These are phyloP conservation scores for Syrrhaptes paradoxus DNA, from an alignment of 2,113 vertebrate species.

Conservation along the genomic window DNA sequence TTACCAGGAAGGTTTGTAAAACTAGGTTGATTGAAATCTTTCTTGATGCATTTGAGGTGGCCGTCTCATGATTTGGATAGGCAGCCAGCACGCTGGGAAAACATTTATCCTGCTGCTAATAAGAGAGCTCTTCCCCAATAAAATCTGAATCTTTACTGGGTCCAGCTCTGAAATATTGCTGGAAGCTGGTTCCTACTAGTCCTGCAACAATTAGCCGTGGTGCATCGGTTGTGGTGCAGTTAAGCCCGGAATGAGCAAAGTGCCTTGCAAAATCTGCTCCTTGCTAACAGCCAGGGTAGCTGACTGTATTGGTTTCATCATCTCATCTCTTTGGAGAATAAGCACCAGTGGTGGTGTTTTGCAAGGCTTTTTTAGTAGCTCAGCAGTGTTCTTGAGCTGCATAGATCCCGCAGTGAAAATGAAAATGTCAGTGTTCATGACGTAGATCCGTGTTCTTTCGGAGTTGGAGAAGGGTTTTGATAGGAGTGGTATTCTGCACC, in stretches of 20 bases:
- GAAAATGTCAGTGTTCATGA: fast-evolving
- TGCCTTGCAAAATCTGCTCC: background rate
- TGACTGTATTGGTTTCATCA: background rate
- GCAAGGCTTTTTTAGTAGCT: background rate
- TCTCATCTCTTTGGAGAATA: background rate
- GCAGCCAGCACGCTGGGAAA: background rate
- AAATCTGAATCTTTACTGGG: background rate
- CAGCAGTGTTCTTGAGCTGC: background rate
- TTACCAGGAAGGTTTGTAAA: background rate
- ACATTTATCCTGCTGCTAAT: background rate
- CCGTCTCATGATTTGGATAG: background rate
- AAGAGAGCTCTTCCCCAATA: background rate
- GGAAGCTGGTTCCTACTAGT: background rate
- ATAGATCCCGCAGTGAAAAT: background rate
- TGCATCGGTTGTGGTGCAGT: background rate
- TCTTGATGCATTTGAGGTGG: background rate
- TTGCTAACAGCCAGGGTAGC: background rate
- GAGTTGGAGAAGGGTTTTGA: background rate
- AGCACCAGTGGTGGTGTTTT: background rate
- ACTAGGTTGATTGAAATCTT: background rate
- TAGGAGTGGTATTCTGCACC: background rate
- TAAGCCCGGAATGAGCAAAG: background rate
- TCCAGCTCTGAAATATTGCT: background rate
- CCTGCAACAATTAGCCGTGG: background rate
- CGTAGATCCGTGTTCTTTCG: fast-evolving